These are phyloP conservation scores for Solenopsis invicta DNA, from an alignment of 1,140 invertebrate genomes.

Conservation along the genomic window DNA sequence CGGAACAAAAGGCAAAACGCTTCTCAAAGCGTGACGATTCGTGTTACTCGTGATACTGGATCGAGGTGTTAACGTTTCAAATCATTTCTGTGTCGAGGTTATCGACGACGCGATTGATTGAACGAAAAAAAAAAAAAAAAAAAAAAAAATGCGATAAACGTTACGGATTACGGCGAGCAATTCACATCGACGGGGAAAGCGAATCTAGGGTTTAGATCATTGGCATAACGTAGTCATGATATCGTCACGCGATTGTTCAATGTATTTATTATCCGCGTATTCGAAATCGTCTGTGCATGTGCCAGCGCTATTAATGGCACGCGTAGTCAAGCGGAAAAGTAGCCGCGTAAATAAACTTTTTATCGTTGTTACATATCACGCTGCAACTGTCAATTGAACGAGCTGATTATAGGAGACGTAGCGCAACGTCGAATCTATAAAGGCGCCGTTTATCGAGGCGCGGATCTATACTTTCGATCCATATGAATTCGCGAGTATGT, in stretches of 20 bases:
- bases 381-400: constrained; percentile 29
- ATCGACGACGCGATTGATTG: constrained; percentile 23
- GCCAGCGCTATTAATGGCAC: constrained; percentile 38
- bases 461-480: constrained; percentile 37
- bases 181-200: background rate
- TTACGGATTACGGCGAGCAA: background rate
- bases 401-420: constrained; percentile 38
- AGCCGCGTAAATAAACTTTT: constrained; percentile 39
- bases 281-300: constrained; percentile 46
- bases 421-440: constrained; percentile 3
- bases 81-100: constrained; percentile 48
- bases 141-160: constrained; percentile 7
- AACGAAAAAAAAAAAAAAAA: background rate
- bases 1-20: background rate
- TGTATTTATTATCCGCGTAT: constrained; percentile 49
- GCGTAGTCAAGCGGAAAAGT: constrained; percentile 60
- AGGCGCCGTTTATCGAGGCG: constrained; percentile 37
- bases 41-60: background rate
- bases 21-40: background rate
- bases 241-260: background rate
- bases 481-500: background rate
- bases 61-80: constrained; percentile 24
- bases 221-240: constrained; percentile 15
- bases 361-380: constrained; percentile 53
- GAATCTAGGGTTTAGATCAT: constrained; percentile 15